A percentile compares a stretch with the other conserved stretches of the same genome.
These are phyloP conservation scores for Trissolcus brochymenae DNA, from an alignment of 2,888 invertebrate genomes.

Conservation along the genomic window DNA sequence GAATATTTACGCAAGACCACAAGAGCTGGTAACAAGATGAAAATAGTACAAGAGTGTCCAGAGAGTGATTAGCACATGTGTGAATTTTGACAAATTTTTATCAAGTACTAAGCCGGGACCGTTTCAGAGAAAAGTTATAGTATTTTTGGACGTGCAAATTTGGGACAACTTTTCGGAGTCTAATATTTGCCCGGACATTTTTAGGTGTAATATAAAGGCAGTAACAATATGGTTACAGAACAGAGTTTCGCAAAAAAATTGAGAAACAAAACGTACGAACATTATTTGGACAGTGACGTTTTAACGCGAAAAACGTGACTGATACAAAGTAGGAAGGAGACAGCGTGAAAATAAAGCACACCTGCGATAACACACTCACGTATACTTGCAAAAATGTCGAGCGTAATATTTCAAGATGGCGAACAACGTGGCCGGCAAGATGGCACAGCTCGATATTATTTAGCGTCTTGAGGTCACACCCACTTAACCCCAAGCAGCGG, in stretches of 20 bases:
- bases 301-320: constrained; percentile 47
- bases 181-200: constrained; percentile 66
- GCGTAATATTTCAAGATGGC: constrained; percentile 70
- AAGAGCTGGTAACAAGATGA: not conserved
- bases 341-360: constrained; percentile 42
- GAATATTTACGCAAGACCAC: constrained; percentile 6
- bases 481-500: constrained; percentile 72
- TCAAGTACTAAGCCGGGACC: not conserved
- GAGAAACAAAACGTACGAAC: not conserved
- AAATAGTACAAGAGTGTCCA: constrained; percentile 13
- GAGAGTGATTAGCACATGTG: constrained; percentile 29
- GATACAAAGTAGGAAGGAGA: constrained; percentile 34
- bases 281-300: constrained; percentile 35
- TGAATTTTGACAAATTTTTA: constrained; percentile 38
- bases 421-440: constrained; percentile 67
- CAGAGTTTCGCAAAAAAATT: constrained; percentile 2
- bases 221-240: constrained; percentile 2
- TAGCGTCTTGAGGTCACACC: constrained; percentile 73
- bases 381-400: constrained; percentile 63
- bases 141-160: constrained; percentile 61
- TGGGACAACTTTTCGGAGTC: constrained; percentile 59
- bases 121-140: no score
- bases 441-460: constrained; percentile 74
- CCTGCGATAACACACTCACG: constrained; percentile 49
- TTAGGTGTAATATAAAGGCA: constrained; percentile 52